Percentiles rank a stretch among this genome's conserved stretches.
phyloP scores from a whole-genome alignment of 2,888 invertebrate species.

The Norana najaformis region DNA sequence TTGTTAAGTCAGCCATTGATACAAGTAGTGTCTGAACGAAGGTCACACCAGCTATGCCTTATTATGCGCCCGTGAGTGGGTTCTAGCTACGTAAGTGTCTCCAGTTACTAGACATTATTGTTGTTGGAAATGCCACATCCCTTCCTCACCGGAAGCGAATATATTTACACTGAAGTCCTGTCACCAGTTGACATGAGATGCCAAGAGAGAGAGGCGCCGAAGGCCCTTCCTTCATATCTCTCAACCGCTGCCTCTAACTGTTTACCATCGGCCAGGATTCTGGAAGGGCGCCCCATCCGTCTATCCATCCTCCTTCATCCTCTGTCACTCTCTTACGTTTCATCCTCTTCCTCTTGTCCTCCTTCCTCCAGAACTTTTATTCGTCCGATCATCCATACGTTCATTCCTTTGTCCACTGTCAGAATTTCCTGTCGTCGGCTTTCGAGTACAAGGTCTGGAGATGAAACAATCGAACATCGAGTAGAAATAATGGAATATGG shows the following conservation, averaged over 20 bases:
- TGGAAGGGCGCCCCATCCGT: not conserved
- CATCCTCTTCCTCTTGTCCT: not conserved
- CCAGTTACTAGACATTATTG: not conserved
- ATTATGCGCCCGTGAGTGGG: not conserved
- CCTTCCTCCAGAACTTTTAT: not conserved
- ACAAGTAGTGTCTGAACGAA: not conserved
- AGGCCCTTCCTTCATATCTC: not conserved
- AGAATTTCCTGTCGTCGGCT: not conserved
- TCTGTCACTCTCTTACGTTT: not conserved
- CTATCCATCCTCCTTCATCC: not conserved
- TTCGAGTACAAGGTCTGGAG: not conserved
- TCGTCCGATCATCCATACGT: not conserved
- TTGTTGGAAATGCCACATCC: not conserved
- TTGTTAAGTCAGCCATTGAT: not conserved
- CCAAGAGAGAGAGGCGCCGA: not conserved
- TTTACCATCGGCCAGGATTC: not conserved
- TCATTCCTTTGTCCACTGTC: not conserved
- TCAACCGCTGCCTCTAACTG: not conserved
- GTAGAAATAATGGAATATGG: too few species aligned
- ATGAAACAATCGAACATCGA: too few species aligned
- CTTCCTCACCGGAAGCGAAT: not conserved
- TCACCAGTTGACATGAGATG: not conserved
- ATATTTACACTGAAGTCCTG: not conserved
- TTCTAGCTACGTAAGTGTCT: not conserved
- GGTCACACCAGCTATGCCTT: not conserved